Conservation (phyloP, 2,797 vertebrate genomes). For the Chloroceryle inda region DNA sequence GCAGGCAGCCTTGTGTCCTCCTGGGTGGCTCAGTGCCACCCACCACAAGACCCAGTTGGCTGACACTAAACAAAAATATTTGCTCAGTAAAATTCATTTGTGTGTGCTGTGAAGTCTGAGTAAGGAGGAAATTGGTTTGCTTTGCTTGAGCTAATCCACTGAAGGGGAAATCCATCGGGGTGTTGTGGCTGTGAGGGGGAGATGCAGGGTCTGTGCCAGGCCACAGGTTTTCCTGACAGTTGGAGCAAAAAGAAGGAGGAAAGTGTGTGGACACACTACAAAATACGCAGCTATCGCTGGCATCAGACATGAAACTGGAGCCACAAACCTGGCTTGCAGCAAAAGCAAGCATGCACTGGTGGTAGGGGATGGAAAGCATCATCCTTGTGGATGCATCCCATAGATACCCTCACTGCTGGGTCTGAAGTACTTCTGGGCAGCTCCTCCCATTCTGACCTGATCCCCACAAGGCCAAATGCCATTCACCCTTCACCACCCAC, state of each 20-base stretch:
- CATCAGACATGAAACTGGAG: neutral
- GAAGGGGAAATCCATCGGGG: neutral
- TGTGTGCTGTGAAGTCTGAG: neutral
- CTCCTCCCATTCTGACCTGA: neutral
- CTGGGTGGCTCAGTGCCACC: neutral
- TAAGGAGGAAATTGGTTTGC: neutral
- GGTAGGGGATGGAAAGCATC: constrained; percentile 21
- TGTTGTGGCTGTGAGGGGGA: neutral
- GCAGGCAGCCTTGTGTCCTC: rapidly evolving
- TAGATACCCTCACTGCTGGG: neutral
- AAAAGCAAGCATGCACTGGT: neutral
- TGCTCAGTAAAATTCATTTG: neutral
- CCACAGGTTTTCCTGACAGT: neutral
- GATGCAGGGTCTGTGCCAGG: neutral
- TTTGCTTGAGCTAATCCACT: neutral
- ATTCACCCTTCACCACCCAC: neutral
- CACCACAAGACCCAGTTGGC: neutral
- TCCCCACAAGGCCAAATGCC: neutral
- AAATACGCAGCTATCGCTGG: neutral
- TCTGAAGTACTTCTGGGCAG: neutral
- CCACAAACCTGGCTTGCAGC: constrained; percentile 40
- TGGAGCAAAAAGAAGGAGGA: neutral
- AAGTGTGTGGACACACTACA: neutral
- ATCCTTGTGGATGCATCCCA: constrained; percentile 35
- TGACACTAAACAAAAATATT: neutral